A percentile compares a stretch with the other conserved stretches of the same genome.
Conservation (phyloP, 1,140 invertebrate species). For the Helicoverpa armigera region DNA sequence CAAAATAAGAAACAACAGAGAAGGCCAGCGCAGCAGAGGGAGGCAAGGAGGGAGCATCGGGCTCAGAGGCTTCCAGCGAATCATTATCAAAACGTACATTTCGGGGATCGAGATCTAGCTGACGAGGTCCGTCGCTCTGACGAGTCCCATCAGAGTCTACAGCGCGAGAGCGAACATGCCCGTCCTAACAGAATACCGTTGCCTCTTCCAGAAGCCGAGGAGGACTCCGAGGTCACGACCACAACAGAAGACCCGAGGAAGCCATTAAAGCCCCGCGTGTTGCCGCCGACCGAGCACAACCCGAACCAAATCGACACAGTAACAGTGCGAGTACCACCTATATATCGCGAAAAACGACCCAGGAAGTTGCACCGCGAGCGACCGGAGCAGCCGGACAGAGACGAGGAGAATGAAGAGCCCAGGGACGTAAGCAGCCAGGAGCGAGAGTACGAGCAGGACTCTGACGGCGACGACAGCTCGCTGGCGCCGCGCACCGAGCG, state of each 20-base stretch:
- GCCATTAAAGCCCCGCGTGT: constrained; percentile 75
- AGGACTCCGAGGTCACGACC: constrained; percentile 78
- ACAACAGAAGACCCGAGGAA: constrained; percentile 80
- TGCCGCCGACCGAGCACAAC: constrained; percentile 84
- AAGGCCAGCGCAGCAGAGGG: constrained; percentile 39
- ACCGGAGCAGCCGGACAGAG: constrained; percentile 65
- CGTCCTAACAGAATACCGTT: constrained; percentile 65
- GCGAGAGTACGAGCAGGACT: constrained; percentile 59
- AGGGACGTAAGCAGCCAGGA: constrained; percentile 8
- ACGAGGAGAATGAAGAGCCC: constrained; percentile 57
- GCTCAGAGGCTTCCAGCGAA: constrained; percentile 59
- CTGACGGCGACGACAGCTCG: constrained; percentile 67
- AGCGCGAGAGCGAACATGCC: constrained; percentile 59
- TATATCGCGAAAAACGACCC: constrained; percentile 82
- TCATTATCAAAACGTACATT: constrained; percentile 79
- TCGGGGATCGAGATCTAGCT: constrained; percentile 74
- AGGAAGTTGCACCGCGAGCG: constrained; percentile 75
- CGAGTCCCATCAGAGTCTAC: constrained; percentile 61
- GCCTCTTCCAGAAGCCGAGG: constrained; percentile 59
- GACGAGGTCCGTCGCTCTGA: constrained; percentile 62
- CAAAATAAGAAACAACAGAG: constrained; percentile 66
- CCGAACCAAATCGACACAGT: constrained; percentile 84
- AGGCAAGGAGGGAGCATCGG: background rate
- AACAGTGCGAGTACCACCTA: constrained; percentile 83
- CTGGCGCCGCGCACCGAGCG: constrained; percentile 58